Base-by-base conservation (phyloP, 92 coral and sea anemone species). In the Porites rus region DNA sequence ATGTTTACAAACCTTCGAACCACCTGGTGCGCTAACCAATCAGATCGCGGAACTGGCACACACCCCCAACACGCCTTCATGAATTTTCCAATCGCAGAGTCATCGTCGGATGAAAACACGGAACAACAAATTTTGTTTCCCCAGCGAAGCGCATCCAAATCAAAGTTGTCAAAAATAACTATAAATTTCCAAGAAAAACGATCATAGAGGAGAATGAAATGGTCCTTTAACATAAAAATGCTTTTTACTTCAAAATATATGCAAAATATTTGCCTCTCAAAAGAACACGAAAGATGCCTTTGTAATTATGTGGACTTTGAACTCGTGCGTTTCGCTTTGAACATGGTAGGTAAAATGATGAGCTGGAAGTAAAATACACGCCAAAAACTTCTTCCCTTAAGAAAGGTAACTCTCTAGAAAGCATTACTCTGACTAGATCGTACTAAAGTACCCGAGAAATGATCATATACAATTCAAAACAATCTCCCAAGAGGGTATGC, bases 281-380 rank as follows among this genome's bases (percentile, higher is more conserved):
- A 24, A 18, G 65, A 70, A 70, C 31, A 11, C 61, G 59, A 53
- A 11, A 56, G 13, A 88, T 7, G 10, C 51, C 22, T 66, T 75
- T 59, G 76, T 76, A 22, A 24, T 56, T 22, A 50, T n/a, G 51
- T 90, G 93, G 93, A 90, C 93, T 90, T 90, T 90, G 90, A 22
- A 90, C 93, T 13, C 76, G 52, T 8, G 38, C 46, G 46, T 38
- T 38, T 38, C 46, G 46, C 46, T 38, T 38, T 38, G 46, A 38
- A 38, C 46, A 38, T 38, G 17, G 19, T 63, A 14, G 20, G 6
- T 4, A 31, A 21, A 20, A 51, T 7, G 8, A 25, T 25, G 71
- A 52, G 22, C 20, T 74, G 54, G 21, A 43, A 51, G 43, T 7
- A 8, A 21, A 21, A 3, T 19, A 56, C 3, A 17, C 64, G 46